Evolutionary conservation across 2,888 invertebrate species (phyloP).

Genomic region (Aquatica leii): DNA sequence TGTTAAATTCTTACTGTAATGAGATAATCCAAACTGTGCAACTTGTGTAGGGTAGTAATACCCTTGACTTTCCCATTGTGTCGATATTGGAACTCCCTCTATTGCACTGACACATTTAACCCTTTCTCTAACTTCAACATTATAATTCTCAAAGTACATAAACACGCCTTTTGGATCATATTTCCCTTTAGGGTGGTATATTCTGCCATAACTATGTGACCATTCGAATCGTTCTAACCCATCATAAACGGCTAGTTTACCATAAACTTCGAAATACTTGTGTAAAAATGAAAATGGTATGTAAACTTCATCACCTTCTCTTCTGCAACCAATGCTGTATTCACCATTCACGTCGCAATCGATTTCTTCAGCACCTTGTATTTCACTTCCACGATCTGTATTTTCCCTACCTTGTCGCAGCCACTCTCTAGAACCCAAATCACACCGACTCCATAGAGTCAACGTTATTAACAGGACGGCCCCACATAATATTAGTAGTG

Average conservation of each 20-base stretch:
- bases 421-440: slow-evolving; percentile 59
- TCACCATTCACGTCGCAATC: slow-evolving; percentile 87
- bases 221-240: slow-evolving; percentile 89
- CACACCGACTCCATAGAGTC: slow-evolving; percentile 80
- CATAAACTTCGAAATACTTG: slow-evolving; percentile 95
- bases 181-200: slow-evolving; percentile 86
- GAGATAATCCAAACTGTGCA: slow-evolving; percentile 96
- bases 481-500: slow-evolving; percentile 71
- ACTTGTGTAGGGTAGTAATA: slow-evolving; percentile 99
- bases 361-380: slow-evolving; percentile 70
- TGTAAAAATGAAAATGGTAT: slow-evolving; percentile 92
- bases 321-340: slow-evolving; percentile 68
- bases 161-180: slow-evolving; percentile 93
- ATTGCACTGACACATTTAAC: slow-evolving; percentile 95
- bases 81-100: slow-evolving; percentile 95
- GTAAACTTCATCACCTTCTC: slow-evolving; percentile 86
- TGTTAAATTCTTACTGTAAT: slow-evolving; percentile 94
- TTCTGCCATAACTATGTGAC: slow-evolving; percentile 93
- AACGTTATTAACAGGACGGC: slow-evolving; percentile 74
- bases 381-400: slow-evolving; percentile 53
- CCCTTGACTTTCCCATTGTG: slow-evolving; percentile 95
- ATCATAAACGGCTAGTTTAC: slow-evolving; percentile 78
- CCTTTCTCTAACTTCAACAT: slow-evolving; percentile 94
- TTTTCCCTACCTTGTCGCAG: slow-evolving; percentile 39
- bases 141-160: slow-evolving; percentile 97